phyloP scores from a whole-genome alignment of 2,797 vertebrate genomes.

The Tachyglossus aculeatus region DNA sequence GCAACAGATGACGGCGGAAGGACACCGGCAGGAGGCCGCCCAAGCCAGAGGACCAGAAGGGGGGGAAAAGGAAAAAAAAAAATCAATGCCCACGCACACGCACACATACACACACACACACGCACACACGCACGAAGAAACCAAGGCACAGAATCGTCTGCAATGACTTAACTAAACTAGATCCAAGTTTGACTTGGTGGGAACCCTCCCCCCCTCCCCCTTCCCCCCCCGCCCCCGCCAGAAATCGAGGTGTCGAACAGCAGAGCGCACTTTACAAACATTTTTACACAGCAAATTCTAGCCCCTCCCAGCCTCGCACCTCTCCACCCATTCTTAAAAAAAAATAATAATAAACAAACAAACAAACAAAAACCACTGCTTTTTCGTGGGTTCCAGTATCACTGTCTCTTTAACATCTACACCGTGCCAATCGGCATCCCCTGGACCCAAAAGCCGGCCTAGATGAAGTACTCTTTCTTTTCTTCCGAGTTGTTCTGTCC shows the following conservation, averaged over 20 bases:
- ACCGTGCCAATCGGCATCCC: slow-evolving; percentile 79
- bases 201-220: too few species aligned
- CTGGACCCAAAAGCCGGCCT: slow-evolving; percentile 82
- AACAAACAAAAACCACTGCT: slow-evolving; percentile 63
- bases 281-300: slow-evolving; percentile 79
- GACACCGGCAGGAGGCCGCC: too few species aligned
- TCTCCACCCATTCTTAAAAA: slow-evolving; percentile 75
- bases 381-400: slow-evolving; percentile 75
- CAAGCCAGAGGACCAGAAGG: slow-evolving; percentile 22
- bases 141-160: slow-evolving; percentile 99
- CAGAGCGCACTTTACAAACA: slow-evolving; percentile 91
- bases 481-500: slow-evolving; percentile 98
- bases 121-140: slow-evolving; percentile 85
- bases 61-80: slow-evolving; percentile 41
- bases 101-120: slow-evolving; percentile 71
- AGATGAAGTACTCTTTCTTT: slow-evolving; percentile 99
- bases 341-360: slow-evolving; percentile 28
- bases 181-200: slow-evolving; percentile 83
- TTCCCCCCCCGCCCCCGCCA: too few species aligned
- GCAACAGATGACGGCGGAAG: slow-evolving; percentile 62
- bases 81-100: slow-evolving; percentile 65
- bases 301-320: slow-evolving; percentile 73
- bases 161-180: slow-evolving; percentile 94
- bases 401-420: slow-evolving; percentile 78
- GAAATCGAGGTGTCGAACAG: slow-evolving; percentile 88